Base-by-base conservation (phyloP, 2,113 vertebrate genomes). In the Dromas ardeola region DNA sequence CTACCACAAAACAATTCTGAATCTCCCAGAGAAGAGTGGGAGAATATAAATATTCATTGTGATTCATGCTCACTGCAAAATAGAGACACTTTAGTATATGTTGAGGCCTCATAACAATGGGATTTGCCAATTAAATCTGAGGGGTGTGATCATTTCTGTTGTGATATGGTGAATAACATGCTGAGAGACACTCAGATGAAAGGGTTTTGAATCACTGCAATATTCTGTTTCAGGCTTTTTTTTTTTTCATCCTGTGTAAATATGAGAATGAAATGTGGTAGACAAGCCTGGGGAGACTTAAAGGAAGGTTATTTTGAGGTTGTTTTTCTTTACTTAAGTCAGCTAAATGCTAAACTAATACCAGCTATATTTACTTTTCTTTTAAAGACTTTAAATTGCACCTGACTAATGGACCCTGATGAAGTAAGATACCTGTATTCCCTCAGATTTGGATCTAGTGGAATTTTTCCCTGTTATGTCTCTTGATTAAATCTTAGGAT, bases 61-160 rank as follows among this genome's bases (percentile, higher is more conserved):
- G 42, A n/a, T n/a, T n/a, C 87, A 93, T 13, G 38, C 88, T 93
- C 66, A 56, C 83, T 84, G 94, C 45, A 94, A 86, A 89, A 94
- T 4, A 87, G 58, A 95, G 94, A 86, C 91, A 86, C 65, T 88
- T 95, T 34, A 80, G 74, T 88, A 61, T 89, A 81, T 93, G 84
- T 56, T 89, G 81, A 93, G 50, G 88, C 90, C 87, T 94, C 90
- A 38, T 89, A 97, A 97, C 95, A 97, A 95, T 96, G 76, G 90
- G 93, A 90, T 96, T 97, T 97, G 95, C 96, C 96, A 98, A 97
- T 98, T 97, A 97, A 97, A 98, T 94, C 94, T 88, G 96, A 97
- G 74, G 94, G 95, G 88, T 96, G 82, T 94, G 95, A 96, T 96
- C 86, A 86, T 59, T 92, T 96, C 86, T 91, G 90, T 93, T 70